Evolutionary conservation across 2,888 invertebrate genomes (phyloP).

Genomic region (Nasonovia ribisnigri): DNA sequence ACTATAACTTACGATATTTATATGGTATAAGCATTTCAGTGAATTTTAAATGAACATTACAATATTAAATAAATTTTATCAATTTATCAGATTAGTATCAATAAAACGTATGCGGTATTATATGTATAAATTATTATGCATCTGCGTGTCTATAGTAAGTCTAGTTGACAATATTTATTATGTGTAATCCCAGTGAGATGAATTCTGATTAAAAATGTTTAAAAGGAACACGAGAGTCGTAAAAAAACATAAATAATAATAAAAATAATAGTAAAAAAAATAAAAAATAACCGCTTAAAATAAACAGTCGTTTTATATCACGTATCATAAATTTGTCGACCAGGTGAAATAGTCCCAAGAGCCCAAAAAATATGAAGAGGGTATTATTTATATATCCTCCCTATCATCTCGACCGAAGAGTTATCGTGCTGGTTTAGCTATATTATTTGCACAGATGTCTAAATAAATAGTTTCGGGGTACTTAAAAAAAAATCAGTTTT

Average conservation of each 20-base stretch:
- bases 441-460: conserved; percentile 26
- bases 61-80: not conserved
- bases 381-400: conserved; percentile 10
- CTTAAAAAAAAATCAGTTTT: conserved; percentile 31
- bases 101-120: not conserved
- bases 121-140: not conserved
- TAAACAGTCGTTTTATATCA: conserved; percentile 12
- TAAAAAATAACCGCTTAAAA: not conserved
- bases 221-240: conserved; percentile 11
- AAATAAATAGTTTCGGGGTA: not conserved
- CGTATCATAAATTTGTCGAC: conserved; percentile 36
- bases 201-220: conserved; percentile 2
- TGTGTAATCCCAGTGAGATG: not conserved
- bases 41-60: not conserved
- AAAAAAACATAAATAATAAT: conserved; percentile 23
- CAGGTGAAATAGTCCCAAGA: not conserved
- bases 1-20: not conserved
- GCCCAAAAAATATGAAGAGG: conserved; percentile 21
- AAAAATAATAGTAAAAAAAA: not conserved
- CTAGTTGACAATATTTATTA: not conserved
- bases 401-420: conserved; percentile 28
- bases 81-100: not conserved
- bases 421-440: not conserved
- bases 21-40: not conserved
- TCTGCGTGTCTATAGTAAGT: not conserved